phyloP scores from a whole-genome alignment of 2,888 invertebrate genomes.

The Urechis unicinctus region DNA sequence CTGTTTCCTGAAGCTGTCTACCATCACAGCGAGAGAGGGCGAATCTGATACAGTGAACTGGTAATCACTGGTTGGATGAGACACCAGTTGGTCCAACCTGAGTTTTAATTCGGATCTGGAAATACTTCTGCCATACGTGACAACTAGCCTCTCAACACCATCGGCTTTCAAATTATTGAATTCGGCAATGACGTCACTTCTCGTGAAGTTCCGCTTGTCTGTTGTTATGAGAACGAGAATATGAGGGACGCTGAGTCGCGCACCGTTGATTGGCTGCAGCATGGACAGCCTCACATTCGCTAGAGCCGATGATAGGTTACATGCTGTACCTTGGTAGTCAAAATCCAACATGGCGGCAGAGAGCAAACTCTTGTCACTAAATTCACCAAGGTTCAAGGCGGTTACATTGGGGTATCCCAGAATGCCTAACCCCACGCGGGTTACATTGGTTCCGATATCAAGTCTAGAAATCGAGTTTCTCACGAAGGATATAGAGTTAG shows the following conservation, averaged over 20 bases:
- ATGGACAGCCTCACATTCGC: slow-evolving; percentile 3
- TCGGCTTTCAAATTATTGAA: background rate
- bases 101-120: background rate
- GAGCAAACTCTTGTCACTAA: slow-evolving; percentile 6
- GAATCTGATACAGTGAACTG: background rate
- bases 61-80: background rate
- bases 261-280: slow-evolving; percentile 22
- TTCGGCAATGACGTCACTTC: background rate
- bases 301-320: slow-evolving; percentile 15
- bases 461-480: slow-evolving; percentile 8
- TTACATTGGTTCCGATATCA: slow-evolving; percentile 12
- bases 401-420: background rate
- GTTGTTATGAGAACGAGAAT: slow-evolving; percentile 27
- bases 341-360: slow-evolving; percentile 6
- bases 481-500: slow-evolving; percentile 8
- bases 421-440: slow-evolving; percentile 15
- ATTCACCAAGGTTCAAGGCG: slow-evolving; percentile 7
- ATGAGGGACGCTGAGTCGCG: slow-evolving; percentile 30
- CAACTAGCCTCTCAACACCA: background rate
- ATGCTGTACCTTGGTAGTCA: background rate
- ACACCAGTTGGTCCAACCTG: background rate
- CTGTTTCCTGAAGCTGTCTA: background rate
- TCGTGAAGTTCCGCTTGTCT: background rate
- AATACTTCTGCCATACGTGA: slow-evolving; percentile 1
- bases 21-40: background rate